A percentile compares a stretch with the other conserved stretches of the same genome.
phyloP scores from a whole-genome alignment of 2,888 invertebrate species.

The Vannuccia rotundouncinata region DNA sequence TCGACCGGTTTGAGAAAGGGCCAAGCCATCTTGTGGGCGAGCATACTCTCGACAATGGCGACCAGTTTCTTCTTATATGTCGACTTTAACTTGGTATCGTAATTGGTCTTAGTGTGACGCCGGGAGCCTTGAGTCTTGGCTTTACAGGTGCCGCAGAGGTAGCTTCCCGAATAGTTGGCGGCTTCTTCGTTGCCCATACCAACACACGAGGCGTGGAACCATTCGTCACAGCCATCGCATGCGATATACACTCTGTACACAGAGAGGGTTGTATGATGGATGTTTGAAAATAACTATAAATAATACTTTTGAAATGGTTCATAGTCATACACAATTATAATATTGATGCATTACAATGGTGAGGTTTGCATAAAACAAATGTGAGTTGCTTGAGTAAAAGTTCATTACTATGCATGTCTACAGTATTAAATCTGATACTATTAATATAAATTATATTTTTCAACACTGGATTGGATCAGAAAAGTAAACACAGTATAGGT shows the following conservation, averaged over 20 bases:
- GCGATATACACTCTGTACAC: slow-evolving; percentile 85
- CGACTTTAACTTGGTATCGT: background rate
- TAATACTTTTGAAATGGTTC: no score
- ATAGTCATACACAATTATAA: no score
- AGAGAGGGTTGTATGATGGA: no score
- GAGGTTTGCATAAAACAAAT: no score
- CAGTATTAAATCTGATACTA: no score
- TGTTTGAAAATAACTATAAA: no score
- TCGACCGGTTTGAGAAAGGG: slow-evolving; percentile 96
- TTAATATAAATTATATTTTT: no score
- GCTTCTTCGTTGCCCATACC: slow-evolving; percentile 61
- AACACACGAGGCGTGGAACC: slow-evolving; percentile 97
- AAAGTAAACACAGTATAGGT: no score
- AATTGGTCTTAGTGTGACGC: background rate
- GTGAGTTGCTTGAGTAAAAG: no score
- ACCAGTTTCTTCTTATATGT: background rate
- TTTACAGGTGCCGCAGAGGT: slow-evolving; percentile 90
- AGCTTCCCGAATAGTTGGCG: slow-evolving; percentile 88
- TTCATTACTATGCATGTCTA: no score
- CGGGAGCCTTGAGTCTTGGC: slow-evolving; percentile 44
- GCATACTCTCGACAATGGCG: background rate
- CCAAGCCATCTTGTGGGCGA: slow-evolving; percentile 69
- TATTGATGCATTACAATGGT: no score
- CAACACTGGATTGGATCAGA: no score
- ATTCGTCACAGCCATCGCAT: slow-evolving; percentile 95